phyloP scores from a whole-genome alignment of 2,888 invertebrate species.

The Spisula subtruncata region DNA sequence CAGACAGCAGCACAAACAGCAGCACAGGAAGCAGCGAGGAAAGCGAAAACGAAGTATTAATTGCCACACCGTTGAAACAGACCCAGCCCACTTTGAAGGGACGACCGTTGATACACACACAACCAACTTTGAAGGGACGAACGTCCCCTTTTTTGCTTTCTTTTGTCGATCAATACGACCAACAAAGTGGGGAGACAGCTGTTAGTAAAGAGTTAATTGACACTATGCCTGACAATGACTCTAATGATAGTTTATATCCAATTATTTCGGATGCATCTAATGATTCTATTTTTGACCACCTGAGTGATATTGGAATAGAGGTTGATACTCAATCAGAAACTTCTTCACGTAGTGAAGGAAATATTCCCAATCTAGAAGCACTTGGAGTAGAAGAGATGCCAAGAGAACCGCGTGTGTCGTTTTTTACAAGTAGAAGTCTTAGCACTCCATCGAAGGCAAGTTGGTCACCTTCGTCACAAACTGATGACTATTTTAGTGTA shows the following conservation, averaged over 20 bases:
- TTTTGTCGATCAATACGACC: background rate
- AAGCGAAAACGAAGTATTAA: constrained; percentile 3
- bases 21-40: background rate
- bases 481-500: too few relatives aligned
- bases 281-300: background rate
- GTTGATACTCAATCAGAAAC: background rate
- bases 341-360: background rate
- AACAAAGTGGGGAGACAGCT: background rate
- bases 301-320: background rate
- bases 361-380: constrained; percentile 31
- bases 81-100: background rate
- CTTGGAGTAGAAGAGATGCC: background rate
- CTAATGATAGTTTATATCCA: background rate
- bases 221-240: background rate
- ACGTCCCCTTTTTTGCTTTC: background rate
- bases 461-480: background rate
- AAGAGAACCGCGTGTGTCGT: background rate
- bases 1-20: background rate
- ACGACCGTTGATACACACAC: background rate
- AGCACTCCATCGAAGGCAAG: background rate
- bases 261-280: background rate
- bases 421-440: background rate
- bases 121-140: background rate
- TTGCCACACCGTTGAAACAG: constrained; percentile 27
- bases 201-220: background rate